Conservation (phyloP, 2,113 vertebrate genomes). For the Phyllopteryx taeniolatus region DNA sequence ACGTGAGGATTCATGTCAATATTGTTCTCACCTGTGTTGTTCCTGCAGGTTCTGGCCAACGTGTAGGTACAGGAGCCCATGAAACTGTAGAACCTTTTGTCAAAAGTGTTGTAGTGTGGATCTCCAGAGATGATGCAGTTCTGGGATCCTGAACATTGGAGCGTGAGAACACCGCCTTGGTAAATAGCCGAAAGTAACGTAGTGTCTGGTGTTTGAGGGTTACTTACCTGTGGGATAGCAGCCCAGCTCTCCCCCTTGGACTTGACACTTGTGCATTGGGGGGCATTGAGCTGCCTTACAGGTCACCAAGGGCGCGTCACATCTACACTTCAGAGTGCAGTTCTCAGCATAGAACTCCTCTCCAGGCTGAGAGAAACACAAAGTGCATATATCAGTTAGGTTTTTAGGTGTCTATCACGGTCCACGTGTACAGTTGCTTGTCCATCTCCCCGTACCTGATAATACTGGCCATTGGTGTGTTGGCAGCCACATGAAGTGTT, state of each 20-base stretch:
- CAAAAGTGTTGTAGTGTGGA: conserved; percentile 84
- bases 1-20: too few species aligned
- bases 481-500: conserved; percentile 65
- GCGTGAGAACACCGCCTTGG: neutral
- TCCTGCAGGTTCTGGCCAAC: conserved; percentile 69
- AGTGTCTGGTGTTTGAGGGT: neutral
- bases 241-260: conserved; percentile 66
- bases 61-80: conserved; percentile 87
- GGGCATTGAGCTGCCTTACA: conserved; percentile 62
- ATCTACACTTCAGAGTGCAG: conserved; percentile 64
- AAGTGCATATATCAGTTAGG: neutral
- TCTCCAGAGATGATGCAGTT: conserved; percentile 82
- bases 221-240: conserved; percentile 74
- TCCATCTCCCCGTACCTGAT: conserved; percentile 52
- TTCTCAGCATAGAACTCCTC: conserved; percentile 68
- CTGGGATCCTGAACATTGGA: conserved; percentile 56
- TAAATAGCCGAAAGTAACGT: neutral
- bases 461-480: conserved; percentile 65
- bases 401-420: neutral
- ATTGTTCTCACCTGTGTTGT: conserved; percentile 58
- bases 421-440: neutral
- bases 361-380: conserved; percentile 57
- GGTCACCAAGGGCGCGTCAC: conserved; percentile 51
- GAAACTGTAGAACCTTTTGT: conserved; percentile 76
- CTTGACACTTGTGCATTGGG: conserved; percentile 65